Evolutionary conservation across 2,113 vertebrate genomes (phyloP).

Genomic region (Gyps fulvus): DNA sequence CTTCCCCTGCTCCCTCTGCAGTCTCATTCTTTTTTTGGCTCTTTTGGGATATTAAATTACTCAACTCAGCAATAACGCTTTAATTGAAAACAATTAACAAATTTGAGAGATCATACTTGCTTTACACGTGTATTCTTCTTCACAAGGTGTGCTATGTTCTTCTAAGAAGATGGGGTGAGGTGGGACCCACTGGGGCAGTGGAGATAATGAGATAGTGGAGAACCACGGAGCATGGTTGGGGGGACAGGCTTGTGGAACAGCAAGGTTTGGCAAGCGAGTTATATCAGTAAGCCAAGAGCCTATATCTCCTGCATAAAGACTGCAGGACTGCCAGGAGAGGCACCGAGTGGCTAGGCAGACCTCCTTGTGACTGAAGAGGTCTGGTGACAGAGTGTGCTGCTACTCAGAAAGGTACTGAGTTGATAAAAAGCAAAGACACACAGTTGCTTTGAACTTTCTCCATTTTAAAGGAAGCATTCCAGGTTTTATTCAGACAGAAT

Average conservation of each 20-base stretch:
- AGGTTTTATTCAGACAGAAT: not conserved
- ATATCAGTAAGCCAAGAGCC: not conserved
- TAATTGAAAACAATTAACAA: fast-evolving
- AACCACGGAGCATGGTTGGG: not conserved
- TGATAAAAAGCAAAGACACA: not conserved
- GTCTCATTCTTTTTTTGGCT: not conserved
- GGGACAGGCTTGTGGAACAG: not conserved
- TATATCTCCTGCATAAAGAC: not conserved
- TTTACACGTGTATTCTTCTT: not conserved
- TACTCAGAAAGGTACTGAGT: not conserved
- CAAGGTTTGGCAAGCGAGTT: not conserved
- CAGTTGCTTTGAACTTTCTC: not conserved
- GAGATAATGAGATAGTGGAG: not conserved
- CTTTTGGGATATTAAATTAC: not conserved
- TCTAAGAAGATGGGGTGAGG: not conserved
- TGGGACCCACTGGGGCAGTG: not conserved
- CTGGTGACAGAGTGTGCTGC: not conserved
- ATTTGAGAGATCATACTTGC: not conserved
- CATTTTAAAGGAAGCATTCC: not conserved
- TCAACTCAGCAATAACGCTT: not conserved
- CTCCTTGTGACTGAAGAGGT: not conserved
- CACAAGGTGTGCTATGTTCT: not conserved
- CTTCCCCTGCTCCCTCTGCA: not conserved
- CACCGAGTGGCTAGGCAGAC: not conserved
- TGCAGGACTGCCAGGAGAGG: not conserved